Evolutionary conservation across 2,888 invertebrate species (phyloP).

Genomic region (Hoplodrina ambigua): DNA sequence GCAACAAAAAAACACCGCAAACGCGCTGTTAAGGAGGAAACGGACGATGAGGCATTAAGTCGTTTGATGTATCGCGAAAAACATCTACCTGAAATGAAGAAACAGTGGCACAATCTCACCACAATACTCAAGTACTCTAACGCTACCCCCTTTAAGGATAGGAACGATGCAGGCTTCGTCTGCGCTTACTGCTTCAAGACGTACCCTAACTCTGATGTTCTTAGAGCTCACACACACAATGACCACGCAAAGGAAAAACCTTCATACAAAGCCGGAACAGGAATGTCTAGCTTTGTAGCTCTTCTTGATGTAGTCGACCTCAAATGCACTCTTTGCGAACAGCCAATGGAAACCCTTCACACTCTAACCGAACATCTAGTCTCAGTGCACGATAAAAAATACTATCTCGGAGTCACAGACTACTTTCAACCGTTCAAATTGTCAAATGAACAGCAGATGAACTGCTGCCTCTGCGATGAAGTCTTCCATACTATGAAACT

Average conservation of each 20-base stretch:
- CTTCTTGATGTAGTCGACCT: constrained; percentile 84
- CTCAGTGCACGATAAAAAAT: constrained; percentile 80
- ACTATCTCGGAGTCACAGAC: constrained; percentile 80
- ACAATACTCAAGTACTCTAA: constrained; percentile 83
- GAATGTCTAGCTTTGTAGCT: constrained; percentile 83
- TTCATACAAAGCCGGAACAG: constrained; percentile 82
- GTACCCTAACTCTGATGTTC: constrained; percentile 77
- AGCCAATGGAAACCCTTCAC: constrained; percentile 74
- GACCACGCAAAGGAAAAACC: constrained; percentile 83
- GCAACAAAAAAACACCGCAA: constrained; percentile 81
- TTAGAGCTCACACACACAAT: constrained; percentile 79
- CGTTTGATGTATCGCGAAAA: constrained; percentile 75
- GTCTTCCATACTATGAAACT: constrained; percentile 84
- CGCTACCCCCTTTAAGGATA: constrained; percentile 85
- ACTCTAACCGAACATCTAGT: constrained; percentile 79
- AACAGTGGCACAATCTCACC: constrained; percentile 86
- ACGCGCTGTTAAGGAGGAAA: constrained; percentile 77
- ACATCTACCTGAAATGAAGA: constrained; percentile 81
- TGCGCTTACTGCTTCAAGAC: constrained; percentile 86
- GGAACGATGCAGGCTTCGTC: constrained; percentile 85
- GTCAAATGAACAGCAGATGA: constrained; percentile 79
- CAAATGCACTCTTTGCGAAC: constrained; percentile 82
- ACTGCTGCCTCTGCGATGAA: constrained; percentile 83
- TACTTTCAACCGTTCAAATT: constrained; percentile 84
- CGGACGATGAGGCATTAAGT: constrained; percentile 69